These are phyloP conservation scores for Neelides sp. DNA, from an alignment of 1,140 invertebrate species.

Conservation along the genomic window DNA sequence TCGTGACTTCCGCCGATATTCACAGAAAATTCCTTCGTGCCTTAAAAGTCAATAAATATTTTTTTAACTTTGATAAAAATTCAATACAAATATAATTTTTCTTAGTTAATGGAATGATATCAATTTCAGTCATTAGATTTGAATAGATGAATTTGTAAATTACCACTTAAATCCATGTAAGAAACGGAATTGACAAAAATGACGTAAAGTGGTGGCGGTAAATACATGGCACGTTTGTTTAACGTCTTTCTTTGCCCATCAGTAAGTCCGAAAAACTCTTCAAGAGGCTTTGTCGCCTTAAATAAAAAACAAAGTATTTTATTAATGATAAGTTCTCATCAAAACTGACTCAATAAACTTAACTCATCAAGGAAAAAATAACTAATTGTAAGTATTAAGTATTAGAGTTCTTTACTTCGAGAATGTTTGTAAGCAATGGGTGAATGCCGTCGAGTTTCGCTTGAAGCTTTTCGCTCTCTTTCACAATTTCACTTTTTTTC, in stretches of 20 bases:
- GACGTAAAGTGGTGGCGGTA: slow-evolving; percentile 73
- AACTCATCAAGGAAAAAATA: no score
- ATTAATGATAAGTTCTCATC: not conserved
- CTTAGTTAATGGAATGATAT: slow-evolving; percentile 8
- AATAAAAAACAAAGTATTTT: slow-evolving; percentile 4
- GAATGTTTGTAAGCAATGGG: slow-evolving; percentile 58
- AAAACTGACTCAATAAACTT: no score
- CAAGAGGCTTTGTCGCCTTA: slow-evolving; percentile 71
- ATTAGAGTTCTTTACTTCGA: slow-evolving; percentile 44
- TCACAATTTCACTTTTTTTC: slow-evolving; percentile 58
- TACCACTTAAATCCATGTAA: slow-evolving; percentile 65
- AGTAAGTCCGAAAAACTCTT: slow-evolving; percentile 66
- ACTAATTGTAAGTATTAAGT: not conserved
- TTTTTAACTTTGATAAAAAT: not conserved
- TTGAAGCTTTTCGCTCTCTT: slow-evolving; percentile 65
- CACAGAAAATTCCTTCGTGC: slow-evolving; percentile 37
- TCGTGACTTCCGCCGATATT: slow-evolving; percentile 65
- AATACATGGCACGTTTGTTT: slow-evolving; percentile 59
- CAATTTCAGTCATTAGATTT: no score
- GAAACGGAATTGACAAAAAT: slow-evolving; percentile 71
- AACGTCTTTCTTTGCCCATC: slow-evolving; percentile 38
- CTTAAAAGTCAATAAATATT: not conserved
- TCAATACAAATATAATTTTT: not conserved
- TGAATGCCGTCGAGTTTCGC: slow-evolving; percentile 65
- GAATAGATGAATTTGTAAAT: no score